phyloP scores from a whole-genome alignment of 2,888 invertebrate species.

The Philonicus albiceps region DNA sequence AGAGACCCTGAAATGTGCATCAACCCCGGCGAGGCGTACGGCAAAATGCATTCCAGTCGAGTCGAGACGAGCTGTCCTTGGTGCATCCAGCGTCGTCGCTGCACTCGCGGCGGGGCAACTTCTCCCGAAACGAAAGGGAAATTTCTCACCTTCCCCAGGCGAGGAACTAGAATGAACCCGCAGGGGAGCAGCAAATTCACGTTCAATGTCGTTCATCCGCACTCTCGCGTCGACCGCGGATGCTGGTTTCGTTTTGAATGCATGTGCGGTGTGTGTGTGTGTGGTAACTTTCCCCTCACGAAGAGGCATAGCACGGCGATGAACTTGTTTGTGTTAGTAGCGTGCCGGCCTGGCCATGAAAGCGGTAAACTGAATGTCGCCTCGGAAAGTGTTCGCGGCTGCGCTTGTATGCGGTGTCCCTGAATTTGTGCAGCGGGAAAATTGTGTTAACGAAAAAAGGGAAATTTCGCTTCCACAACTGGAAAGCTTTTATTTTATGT shows the following conservation, averaged over 20 bases:
- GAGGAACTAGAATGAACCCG: background rate
- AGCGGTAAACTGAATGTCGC: background rate
- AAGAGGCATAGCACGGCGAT: background rate
- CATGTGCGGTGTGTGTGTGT: background rate
- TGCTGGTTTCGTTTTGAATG: no score
- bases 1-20: constrained; percentile 3
- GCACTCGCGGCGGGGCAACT: background rate
- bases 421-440: constrained; percentile 28
- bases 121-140: constrained; percentile 41
- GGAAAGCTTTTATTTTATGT: background rate
- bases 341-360: background rate
- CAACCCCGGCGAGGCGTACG: background rate
- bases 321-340: background rate
- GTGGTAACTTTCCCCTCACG: background rate
- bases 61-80: background rate
- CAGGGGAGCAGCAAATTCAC: constrained; percentile 16
- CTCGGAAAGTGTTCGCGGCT: background rate
- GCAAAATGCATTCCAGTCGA: background rate
- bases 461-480: constrained; percentile 23
- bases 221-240: background rate
- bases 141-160: background rate
- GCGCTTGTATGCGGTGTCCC: constrained; percentile 22
- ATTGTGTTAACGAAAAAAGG: constrained; percentile 43
- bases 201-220: constrained; percentile 40
- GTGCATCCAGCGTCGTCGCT: background rate